Conservation (phyloP, 2,888 invertebrate genomes). For the Acleris sparsana region DNA sequence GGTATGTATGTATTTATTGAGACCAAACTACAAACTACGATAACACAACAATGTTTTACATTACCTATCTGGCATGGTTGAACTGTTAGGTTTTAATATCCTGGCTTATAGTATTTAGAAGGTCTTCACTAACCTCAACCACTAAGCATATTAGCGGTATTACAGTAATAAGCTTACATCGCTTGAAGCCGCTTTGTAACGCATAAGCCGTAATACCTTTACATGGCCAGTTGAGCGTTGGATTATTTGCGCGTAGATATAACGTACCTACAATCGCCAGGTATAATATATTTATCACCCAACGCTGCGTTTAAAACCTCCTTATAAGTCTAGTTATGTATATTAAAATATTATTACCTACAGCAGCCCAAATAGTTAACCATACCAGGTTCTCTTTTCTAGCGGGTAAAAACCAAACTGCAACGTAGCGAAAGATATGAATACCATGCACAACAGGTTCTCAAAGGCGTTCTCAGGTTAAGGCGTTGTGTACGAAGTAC, state of each 20-base stretch:
- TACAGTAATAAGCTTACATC: conserved; percentile 25
- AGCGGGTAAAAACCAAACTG: too few relatives aligned
- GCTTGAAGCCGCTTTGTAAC: conserved; percentile 8
- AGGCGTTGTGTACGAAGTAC: too few relatives aligned
- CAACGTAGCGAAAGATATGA: too few relatives aligned
- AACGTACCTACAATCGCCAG: background rate
- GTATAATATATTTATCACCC: background rate
- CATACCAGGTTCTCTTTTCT: too few relatives aligned
- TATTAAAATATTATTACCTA: too few relatives aligned
- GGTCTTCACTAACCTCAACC: conserved; percentile 5
- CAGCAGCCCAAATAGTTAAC: too few relatives aligned
- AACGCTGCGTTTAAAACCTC: too few relatives aligned
- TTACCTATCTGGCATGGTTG: background rate
- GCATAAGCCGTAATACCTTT: conserved; percentile 16
- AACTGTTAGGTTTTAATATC: too few relatives aligned
- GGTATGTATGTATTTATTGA: too few relatives aligned
- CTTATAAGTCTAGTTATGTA: too few relatives aligned
- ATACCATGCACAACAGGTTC: too few relatives aligned
- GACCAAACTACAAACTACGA: background rate
- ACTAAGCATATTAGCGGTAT: conserved; percentile 19
- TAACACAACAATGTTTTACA: background rate
- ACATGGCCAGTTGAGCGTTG: conserved; percentile 15
- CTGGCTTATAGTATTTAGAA: conserved; percentile 1
- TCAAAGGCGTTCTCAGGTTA: too few relatives aligned
- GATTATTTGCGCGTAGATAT: background rate